phyloP scores from a whole-genome alignment of 1,140 invertebrate species.

The Tetramorium alpestre region DNA sequence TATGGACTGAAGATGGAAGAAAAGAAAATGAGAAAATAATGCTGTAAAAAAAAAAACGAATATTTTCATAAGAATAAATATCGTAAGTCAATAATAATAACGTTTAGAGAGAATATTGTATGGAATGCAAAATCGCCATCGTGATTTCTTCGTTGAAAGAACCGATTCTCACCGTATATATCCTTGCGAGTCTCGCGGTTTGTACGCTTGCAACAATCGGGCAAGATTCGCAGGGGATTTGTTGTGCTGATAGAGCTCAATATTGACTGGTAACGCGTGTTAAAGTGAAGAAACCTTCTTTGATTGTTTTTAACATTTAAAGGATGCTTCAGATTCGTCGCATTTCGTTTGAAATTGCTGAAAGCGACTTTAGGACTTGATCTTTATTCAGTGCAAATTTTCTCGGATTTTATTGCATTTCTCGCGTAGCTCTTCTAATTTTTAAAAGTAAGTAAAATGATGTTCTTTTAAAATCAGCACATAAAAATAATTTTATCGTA shows the following conservation, averaged over 20 bases:
- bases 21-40: conserved; percentile 72
- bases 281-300: not conserved
- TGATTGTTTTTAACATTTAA: not conserved
- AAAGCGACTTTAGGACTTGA: not conserved
- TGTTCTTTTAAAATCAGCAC: not conserved
- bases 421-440: not conserved
- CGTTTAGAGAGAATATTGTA: conserved; percentile 60
- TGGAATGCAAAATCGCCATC: conserved; percentile 39
- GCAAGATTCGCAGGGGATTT: conserved; percentile 48
- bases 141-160: conserved; percentile 52
- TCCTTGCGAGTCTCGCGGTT: conserved; percentile 35
- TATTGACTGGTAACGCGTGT: conserved; percentile 49
- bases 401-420: not conserved
- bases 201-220: conserved; percentile 12
- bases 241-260: conserved; percentile 50
- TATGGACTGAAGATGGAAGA: conserved; percentile 72
- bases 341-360: not conserved
- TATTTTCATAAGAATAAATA: conserved; percentile 85
- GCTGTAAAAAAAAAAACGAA: conserved; percentile 78
- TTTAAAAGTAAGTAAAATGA: not conserved
- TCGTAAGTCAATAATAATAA: conserved; percentile 84
- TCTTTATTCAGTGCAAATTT: not conserved
- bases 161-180: conserved; percentile 33
- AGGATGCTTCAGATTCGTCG: not conserved
- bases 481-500: not conserved